A percentile compares a stretch with the other conserved stretches of the same genome.
phyloP scores from a whole-genome alignment of 2,113 vertebrate species.

The Candoia aspera region DNA sequence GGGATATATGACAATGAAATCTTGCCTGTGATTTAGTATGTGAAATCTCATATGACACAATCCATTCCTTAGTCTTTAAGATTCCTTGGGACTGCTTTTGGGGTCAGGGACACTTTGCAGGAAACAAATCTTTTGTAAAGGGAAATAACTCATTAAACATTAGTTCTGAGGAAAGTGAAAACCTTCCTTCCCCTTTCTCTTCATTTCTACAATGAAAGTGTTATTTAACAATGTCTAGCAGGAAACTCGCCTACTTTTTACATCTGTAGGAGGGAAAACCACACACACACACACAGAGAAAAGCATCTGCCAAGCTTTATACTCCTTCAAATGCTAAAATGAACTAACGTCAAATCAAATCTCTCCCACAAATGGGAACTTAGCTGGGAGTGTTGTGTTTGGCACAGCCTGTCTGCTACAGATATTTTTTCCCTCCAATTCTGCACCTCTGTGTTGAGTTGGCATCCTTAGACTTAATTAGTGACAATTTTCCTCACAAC shows the following conservation, averaged over 20 bases:
- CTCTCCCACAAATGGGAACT: conserved; percentile 58
- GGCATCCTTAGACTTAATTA: conserved; percentile 56
- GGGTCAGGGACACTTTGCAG: not conserved
- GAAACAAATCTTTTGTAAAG: conserved; percentile 51
- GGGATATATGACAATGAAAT: not conserved
- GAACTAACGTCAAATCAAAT: conserved; percentile 68
- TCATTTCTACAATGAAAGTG: conserved; percentile 58
- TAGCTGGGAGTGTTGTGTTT: conserved; percentile 66
- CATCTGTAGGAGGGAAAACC: conserved; percentile 61
- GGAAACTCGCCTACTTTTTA: conserved; percentile 57
- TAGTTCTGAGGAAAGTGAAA: conserved; percentile 64
- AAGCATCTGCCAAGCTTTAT: conserved; percentile 62
- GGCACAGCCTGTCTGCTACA: conserved; percentile 53
- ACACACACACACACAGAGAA: not conserved
- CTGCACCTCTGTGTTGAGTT: conserved; percentile 48
- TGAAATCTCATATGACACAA: not conserved
- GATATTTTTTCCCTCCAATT: conserved; percentile 27
- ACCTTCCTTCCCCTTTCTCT: conserved; percentile 56
- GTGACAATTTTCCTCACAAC: conserved; percentile 44
- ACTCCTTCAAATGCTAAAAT: conserved; percentile 62
- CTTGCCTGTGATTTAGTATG: not conserved
- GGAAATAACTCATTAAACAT: conserved; percentile 58
- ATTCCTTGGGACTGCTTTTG: not conserved
- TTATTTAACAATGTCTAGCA: conserved; percentile 63
- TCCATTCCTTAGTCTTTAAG: not conserved